These are phyloP conservation scores for Thaumetopoea pityocampa DNA, from an alignment of 1,140 invertebrate species.

Conservation along the genomic window DNA sequence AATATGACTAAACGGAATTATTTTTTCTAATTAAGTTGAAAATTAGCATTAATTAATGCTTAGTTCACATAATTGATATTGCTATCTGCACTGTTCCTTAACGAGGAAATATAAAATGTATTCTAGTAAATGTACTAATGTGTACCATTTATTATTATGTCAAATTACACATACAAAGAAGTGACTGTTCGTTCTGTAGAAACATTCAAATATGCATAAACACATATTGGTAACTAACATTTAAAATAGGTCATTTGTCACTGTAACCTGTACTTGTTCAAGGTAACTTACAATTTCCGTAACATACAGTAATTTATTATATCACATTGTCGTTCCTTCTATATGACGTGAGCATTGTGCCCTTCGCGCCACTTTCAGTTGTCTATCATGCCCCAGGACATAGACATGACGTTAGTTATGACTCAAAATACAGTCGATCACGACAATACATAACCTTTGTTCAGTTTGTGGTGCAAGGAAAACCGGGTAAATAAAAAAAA, in stretches of 20 bases:
- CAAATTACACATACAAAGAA: constrained; percentile 17
- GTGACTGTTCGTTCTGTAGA: constrained; percentile 6
- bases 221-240: constrained; percentile 14
- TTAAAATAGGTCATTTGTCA: constrained; percentile 34
- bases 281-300: constrained; percentile 38
- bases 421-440: constrained; percentile 44
- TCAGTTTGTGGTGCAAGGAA: constrained; percentile 24
- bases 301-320: constrained; percentile 33
- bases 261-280: constrained; percentile 32
- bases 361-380: constrained; percentile 44
- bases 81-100: too few species aligned
- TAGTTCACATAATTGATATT: too few species aligned
- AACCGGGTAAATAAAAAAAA: too few species aligned
- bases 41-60: too few species aligned
- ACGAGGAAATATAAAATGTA: too few species aligned
- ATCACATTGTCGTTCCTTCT: constrained; percentile 17
- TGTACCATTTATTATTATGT: too few species aligned
- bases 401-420: constrained; percentile 39
- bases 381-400: constrained; percentile 28
- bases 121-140: too few species aligned
- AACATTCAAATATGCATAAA: constrained; percentile 20
- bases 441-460: constrained; percentile 23
- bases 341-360: constrained; percentile 25
- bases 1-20: too few species aligned
- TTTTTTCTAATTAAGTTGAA: too few species aligned